These are phyloP conservation scores for Urocyon cinereoargenteus DNA, from an alignment of 2,797 vertebrate genomes.

Conservation along the genomic window DNA sequence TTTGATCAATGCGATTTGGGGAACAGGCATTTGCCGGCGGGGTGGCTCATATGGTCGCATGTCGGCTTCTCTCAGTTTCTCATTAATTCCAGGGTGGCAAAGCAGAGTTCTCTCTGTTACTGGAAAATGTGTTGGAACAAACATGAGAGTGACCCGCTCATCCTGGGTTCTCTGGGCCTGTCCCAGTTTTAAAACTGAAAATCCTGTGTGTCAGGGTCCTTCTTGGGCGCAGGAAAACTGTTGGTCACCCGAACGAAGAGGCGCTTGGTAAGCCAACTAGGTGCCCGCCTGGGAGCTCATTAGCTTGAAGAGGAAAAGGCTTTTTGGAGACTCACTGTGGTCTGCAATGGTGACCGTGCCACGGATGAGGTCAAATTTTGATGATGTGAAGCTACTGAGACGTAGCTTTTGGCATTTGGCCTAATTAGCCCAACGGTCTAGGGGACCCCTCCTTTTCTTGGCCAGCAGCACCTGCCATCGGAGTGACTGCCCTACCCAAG, in stretches of 20 bases:
- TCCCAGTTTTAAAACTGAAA: neutral
- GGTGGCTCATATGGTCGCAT: rapidly evolving
- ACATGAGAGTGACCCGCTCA: neutral
- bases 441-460: rapidly evolving
- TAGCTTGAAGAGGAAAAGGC: neutral
- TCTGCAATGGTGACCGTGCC: rapidly evolving
- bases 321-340: neutral
- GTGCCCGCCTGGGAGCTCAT: neutral
- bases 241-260: neutral
- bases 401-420: neutral
- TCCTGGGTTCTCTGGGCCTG: neutral
- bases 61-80: neutral
- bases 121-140: neutral
- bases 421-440: neutral
- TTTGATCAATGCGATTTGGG: neutral
- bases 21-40: neutral
- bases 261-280: neutral
- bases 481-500: neutral
- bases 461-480: neutral
- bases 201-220: neutral
- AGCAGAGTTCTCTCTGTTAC: neutral
- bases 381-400: neutral
- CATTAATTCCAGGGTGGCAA: neutral
- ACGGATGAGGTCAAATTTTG: neutral
- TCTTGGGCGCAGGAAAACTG: neutral